Percentiles rank a stretch among this genome's conserved stretches.
Evolutionary conservation across 2,888 invertebrate species (phyloP).

Genomic region (Cyaniris semiargus): DNA sequence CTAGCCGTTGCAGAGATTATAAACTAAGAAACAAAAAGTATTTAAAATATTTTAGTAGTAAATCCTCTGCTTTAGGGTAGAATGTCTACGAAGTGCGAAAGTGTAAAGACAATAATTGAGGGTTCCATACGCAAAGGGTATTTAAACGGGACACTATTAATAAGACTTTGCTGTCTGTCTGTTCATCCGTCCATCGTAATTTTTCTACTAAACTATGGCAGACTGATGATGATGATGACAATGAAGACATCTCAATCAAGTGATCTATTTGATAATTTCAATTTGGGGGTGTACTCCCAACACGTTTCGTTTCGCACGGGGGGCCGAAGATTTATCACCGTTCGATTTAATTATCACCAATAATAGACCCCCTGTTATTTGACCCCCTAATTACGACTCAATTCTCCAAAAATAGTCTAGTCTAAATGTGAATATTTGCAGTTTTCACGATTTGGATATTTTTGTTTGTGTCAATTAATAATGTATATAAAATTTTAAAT

Average conservation of each 20-base stretch:
- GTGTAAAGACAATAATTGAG: no score
- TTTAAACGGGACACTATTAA: no score
- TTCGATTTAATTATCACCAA: constrained; percentile 66
- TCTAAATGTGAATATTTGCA: not conserved
- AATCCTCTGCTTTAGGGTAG: no score
- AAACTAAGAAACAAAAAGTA: no score
- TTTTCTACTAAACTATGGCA: not conserved
- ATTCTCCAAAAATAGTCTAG: constrained; percentile 26
- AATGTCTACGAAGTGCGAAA: no score
- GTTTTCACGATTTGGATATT: not conserved
- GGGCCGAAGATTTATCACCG: constrained; percentile 64
- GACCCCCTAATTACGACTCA: constrained; percentile 42
- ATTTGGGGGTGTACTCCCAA: constrained; percentile 52
- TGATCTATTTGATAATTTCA: constrained; percentile 40
- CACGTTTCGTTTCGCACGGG: constrained; percentile 67
- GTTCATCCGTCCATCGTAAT: no score
- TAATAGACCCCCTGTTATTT: constrained; percentile 48
- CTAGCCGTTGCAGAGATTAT: no score
- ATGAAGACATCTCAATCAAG: constrained; percentile 8
- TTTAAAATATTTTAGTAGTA: no score
- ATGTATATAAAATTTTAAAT: no score
- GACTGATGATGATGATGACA: not conserved
- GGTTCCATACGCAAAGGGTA: no score
- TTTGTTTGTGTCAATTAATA: not conserved
- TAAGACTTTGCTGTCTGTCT: no score